These are phyloP conservation scores for Hypotaenidia okinawae DNA, from an alignment of 2,797 vertebrate species.

Conservation along the genomic window DNA sequence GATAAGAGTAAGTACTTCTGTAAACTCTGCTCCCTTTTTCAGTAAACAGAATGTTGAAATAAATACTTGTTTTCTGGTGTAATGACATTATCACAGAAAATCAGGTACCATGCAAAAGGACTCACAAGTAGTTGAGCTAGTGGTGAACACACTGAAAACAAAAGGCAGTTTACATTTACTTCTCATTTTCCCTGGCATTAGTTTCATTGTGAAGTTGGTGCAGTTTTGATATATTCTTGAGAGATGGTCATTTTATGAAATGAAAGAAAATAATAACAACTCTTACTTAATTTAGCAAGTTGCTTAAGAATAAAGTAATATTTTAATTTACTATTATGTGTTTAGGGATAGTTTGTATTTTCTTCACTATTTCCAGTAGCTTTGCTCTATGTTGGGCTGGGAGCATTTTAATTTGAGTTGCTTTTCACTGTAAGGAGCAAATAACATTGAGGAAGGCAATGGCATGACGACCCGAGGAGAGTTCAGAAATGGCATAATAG, in stretches of 20 bases:
- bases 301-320: not conserved
- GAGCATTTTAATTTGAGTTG: not conserved
- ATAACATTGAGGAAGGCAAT: not conserved
- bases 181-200: not conserved
- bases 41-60: not conserved
- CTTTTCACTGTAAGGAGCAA: not conserved
- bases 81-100: not conserved
- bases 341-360: not conserved
- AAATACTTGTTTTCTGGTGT: not conserved
- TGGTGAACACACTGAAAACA: not conserved
- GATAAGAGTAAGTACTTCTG: not conserved
- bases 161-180: not conserved
- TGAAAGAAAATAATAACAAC: not conserved
- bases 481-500: slow-evolving; percentile 6
- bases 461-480: not conserved
- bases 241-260: not conserved
- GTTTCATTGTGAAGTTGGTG: not conserved
- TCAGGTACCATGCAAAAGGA: not conserved
- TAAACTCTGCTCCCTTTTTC: not conserved
- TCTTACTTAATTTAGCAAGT: not conserved
- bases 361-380: not conserved
- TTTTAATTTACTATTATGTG: not conserved
- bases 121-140: not conserved
- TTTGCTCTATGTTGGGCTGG: not conserved
- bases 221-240: not conserved